Base-by-base conservation (phyloP, 2,888 invertebrate species). In the Zygogramma bicolorata region DNA sequence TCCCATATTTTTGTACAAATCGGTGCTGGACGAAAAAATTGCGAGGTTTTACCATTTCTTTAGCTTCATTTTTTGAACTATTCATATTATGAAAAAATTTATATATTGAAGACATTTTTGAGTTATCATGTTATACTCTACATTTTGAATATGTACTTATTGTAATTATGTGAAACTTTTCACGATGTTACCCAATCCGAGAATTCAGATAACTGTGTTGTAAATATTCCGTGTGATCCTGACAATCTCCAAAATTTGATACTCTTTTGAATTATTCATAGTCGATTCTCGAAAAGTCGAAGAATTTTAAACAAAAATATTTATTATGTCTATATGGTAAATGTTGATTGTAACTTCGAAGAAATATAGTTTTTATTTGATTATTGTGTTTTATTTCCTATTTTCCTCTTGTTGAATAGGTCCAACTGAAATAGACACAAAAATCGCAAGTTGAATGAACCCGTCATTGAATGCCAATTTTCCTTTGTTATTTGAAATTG, bases 301-400 rank as follows among this genome's bases (percentile, higher is more conserved):
- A 42, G 15, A 42, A 15, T 53, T 53, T 2, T 53, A n/a, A 15
- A 25, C n/a, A 13, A 18, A 22, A 53, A 13, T 49, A 25, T 53
- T 53, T 53, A 42, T 42, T 8, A 3, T n/a, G 10, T 4, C 27
- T 53, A 10, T 53, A 53, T 27, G 5, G 53, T 53, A 25, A 53
- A 53, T 53, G 53, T 53, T 53, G 53, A 53, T 13, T 53, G 22
- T 53, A 7, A 18, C 27, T 53, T 53, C 4, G 25, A 6, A 7
- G 15, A 53, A 53, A 53, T 53, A 53, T 53, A 53, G 25, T 53
- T 53, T 53, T 27, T 53, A 53, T 53, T 53, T n/a, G 27, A 25
- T 25, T 5, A 6, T 13, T 6, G 27, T 53, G 13, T 53, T 53
- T 53, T 0, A 13, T 53, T 53, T 10, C n/a, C 7, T n/a, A n/a